A percentile compares a stretch with the other conserved stretches of the same genome.
These are phyloP conservation scores for Pteronotus mesoamericanus DNA, from an alignment of 2,797 vertebrate species.

Conservation along the genomic window DNA sequence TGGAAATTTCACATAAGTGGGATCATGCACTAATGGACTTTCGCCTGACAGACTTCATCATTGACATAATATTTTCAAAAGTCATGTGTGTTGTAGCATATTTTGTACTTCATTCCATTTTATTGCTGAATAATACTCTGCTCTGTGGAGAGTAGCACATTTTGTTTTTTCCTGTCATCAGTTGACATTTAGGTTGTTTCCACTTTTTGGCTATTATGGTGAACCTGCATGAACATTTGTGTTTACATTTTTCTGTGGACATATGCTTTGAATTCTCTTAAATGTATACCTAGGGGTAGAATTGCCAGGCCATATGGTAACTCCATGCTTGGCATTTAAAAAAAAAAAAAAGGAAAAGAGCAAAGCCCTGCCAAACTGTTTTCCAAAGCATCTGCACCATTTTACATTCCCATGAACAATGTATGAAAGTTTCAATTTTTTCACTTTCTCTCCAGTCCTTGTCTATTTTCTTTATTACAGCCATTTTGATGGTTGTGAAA, in stretches of 20 bases:
- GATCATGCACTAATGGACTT: neutral
- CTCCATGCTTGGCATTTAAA: neutral
- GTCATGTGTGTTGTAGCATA: neutral
- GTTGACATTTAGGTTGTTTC: neutral
- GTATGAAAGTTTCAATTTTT: neutral
- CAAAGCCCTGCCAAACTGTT: neutral
- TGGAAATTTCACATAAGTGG: neutral
- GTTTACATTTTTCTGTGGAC: neutral
- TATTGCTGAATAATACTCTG: neutral
- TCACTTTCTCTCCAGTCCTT: neutral
- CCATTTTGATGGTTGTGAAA: neutral
- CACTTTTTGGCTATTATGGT: neutral
- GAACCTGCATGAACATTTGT: neutral
- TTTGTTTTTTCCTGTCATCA: neutral
- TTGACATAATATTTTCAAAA: neutral
- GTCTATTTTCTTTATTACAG: neutral
- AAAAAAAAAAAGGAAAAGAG: neutral
- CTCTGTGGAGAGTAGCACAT: neutral
- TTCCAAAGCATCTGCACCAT: neutral
- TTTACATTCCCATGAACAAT: neutral
- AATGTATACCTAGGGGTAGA: neutral
- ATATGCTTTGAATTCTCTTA: neutral
- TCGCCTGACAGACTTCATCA: neutral
- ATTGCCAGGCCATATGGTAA: neutral
- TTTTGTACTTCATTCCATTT: neutral